Conservation (phyloP, 2,797 vertebrate species). For the Karalla daura region DNA sequence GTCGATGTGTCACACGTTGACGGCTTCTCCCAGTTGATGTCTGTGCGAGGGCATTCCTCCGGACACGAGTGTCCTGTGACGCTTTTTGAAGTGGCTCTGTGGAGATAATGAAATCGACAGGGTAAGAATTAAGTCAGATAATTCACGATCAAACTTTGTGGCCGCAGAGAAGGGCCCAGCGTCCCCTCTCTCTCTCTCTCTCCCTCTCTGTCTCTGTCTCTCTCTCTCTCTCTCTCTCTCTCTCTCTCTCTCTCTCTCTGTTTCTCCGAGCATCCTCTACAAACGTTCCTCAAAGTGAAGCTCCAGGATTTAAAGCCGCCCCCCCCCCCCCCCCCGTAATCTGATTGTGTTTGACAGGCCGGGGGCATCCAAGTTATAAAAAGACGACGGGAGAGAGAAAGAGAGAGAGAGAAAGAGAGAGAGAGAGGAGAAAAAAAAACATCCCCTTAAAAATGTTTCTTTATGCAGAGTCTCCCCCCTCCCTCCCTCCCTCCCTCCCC, state of each 20-base stretch:
- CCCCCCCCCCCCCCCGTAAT: no score
- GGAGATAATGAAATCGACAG: background rate
- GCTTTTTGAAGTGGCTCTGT: slow-evolving; percentile 26
- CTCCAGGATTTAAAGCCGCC: slow-evolving; percentile 46
- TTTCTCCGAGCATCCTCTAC: slow-evolving; percentile 35
- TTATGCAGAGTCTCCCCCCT: slow-evolving; percentile 66
- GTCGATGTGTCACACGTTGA: slow-evolving; percentile 62
- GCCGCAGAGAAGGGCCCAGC: no score
- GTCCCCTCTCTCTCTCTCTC: no score
- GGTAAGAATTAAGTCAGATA: slow-evolving; percentile 18
- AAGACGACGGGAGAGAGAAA: slow-evolving; percentile 28
- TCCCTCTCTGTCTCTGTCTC: no score
- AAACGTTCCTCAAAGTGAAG: slow-evolving; percentile 35
- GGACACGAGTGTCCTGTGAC: slow-evolving; percentile 47
- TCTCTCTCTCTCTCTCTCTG: no score
- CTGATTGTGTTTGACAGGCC: slow-evolving; percentile 61
- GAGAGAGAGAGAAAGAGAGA: slow-evolving; percentile 44
- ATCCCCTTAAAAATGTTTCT: slow-evolving; percentile 65
- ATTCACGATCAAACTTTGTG: slow-evolving; percentile 32
- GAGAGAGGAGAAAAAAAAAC: slow-evolving; percentile 26
- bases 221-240: no score
- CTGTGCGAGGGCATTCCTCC: slow-evolving; percentile 61
- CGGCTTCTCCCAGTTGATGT: slow-evolving; percentile 51
- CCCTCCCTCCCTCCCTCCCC: no score
- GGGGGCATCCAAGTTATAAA: slow-evolving; percentile 61